Evolutionary conservation across 1,140 invertebrate genomes (phyloP), one percentile per base, ranked within the genome.

Genomic region (Euwallacea fornicatus): DNA sequence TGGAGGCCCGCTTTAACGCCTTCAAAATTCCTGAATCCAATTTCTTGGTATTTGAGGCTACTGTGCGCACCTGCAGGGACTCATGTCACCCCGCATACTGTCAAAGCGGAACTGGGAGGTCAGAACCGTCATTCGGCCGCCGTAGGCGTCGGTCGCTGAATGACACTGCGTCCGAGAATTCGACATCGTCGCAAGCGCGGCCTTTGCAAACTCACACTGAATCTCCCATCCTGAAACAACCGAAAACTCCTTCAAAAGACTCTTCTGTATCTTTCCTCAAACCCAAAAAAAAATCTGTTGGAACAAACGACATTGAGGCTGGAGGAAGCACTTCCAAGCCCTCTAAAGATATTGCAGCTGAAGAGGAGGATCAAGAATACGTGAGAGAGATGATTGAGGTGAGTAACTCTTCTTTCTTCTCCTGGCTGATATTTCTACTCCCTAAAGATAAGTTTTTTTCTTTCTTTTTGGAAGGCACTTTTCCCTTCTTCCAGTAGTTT

Each of bases 1-100:
- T 96, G 7, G 94, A 96, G 83, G 93, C 94, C 0, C 86, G 93
- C 74, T 97, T 97, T 79, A 95, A 96, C 82, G 95, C 95, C 2
- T 97, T 96, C 76, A 97, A 97, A 83, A 95, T 97, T 76, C 95
- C 95, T 0, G 94, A 96, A 84, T 96, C 94, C 0, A 96, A 96
- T 80, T 95, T 95, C 83, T 80, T 97, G 58, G 93, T 97, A 0
- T 97, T 97, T 79, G 94, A 97, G 83, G 95, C 95, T 0, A 96
- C 92, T 0, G 94, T 97, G 0, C 84, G 91, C 69, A 94, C 93
- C 0, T 96, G 94, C 76, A 83, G 93, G 55, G 92, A 94, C 69
- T 93, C 93, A 0, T 96, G 94, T 81, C 92, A 94, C 80, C 93
- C 94, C 44, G 90, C 93, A 16, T 93, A 93, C 77, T 95, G 93